phyloP scores from a whole-genome alignment of 2,797 vertebrate genomes.

The Podarcis lilfordi region DNA sequence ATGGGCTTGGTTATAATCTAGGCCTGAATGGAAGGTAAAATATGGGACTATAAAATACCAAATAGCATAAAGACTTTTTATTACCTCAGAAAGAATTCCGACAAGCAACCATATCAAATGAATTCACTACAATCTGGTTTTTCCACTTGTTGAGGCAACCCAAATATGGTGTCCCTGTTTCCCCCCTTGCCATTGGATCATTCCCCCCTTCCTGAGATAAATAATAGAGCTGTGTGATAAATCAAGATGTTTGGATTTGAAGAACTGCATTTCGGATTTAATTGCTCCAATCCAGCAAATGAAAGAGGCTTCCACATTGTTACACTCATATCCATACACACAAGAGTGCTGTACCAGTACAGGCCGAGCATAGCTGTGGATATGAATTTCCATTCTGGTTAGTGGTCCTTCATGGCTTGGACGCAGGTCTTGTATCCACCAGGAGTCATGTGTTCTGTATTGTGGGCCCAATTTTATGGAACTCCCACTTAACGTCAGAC shows the following conservation, averaged over 20 bases:
- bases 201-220: background rate
- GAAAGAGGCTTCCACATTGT: background rate
- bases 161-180: background rate
- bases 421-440: no score
- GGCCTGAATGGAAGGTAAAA: constrained; percentile 1
- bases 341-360: background rate
- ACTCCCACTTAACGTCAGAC: no score
- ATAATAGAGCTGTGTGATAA: background rate
- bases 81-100: background rate
- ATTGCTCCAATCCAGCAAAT: background rate
- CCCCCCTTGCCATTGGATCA: background rate
- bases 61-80: background rate
- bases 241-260: background rate
- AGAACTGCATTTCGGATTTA: background rate
- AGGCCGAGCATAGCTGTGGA: no score
- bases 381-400: no score
- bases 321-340: background rate
- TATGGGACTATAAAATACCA: background rate
- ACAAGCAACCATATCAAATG: background rate
- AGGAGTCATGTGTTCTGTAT: no score
- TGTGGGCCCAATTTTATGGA: no score
- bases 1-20: background rate
- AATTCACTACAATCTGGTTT: background rate
- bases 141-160: background rate
- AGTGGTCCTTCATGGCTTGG: no score